phyloP scores from a whole-genome alignment of 2,113 vertebrate species.

The Malurus elegans region DNA sequence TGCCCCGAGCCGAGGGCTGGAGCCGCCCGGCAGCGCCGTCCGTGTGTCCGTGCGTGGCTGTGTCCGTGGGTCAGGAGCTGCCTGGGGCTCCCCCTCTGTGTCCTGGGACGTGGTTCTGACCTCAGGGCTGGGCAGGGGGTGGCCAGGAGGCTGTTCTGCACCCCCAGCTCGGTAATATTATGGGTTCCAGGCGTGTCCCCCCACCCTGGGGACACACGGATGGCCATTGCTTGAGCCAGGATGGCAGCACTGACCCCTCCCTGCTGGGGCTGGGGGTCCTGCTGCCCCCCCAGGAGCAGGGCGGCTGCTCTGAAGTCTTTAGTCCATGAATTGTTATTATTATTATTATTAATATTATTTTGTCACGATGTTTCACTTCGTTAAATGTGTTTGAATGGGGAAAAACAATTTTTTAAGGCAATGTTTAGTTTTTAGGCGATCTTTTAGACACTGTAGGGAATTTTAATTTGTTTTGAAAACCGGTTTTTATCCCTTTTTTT shows the following conservation, averaged over 20 bases:
- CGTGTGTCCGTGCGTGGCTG: slow-evolving; percentile 12
- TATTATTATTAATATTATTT: slow-evolving; percentile 8
- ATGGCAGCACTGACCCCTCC: background rate
- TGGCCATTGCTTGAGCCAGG: background rate
- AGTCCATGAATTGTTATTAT: slow-evolving; percentile 26
- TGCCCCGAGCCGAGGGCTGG: background rate
- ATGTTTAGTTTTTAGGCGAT: slow-evolving; percentile 60
- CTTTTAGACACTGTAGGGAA: slow-evolving; percentile 61
- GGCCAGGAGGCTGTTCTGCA: background rate
- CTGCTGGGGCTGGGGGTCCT: background rate
- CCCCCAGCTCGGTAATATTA: background rate
- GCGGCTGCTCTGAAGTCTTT: background rate
- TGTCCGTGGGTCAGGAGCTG: background rate
- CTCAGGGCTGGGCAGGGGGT: background rate
- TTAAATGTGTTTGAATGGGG: slow-evolving; percentile 52
- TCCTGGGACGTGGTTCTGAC: background rate
- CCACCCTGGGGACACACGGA: accelerated
- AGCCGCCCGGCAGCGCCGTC: background rate
- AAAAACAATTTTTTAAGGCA: slow-evolving; percentile 5
- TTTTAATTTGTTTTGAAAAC: slow-evolving; percentile 44
- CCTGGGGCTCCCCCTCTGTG: background rate
- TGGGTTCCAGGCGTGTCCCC: background rate
- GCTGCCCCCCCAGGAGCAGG: background rate
- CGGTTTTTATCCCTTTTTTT: background rate
- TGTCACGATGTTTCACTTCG: slow-evolving; percentile 46